Conservation (phyloP, 2,797 vertebrate species). For the Sebastes minor region DNA sequence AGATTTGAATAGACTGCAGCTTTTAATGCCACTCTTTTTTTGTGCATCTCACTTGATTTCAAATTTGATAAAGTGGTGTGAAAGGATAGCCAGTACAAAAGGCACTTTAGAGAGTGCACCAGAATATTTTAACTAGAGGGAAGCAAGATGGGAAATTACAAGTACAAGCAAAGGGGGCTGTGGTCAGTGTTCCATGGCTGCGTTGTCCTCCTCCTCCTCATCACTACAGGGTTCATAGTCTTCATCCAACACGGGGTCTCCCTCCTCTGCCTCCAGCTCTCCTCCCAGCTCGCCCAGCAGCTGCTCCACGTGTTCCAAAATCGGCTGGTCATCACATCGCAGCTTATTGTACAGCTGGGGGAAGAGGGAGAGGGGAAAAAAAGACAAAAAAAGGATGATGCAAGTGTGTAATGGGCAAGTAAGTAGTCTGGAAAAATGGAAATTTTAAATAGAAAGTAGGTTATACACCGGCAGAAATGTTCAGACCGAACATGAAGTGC, state of each 20-base stretch:
- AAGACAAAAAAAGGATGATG: background rate
- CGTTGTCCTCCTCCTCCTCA: conserved; percentile 65
- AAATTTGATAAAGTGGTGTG: conserved; percentile 40
- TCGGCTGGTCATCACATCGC: conserved; percentile 79
- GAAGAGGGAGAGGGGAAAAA: background rate
- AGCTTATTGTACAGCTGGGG: conserved; percentile 82
- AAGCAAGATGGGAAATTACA: conserved; percentile 13
- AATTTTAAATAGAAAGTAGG: conserved; percentile 15
- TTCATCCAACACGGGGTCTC: conserved; percentile 62
- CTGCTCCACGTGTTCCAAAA: conserved; percentile 82
- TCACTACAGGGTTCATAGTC: conserved; percentile 82
- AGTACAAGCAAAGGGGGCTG: background rate
- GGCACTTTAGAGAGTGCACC: conserved; percentile 45
- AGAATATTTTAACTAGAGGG: conserved; percentile 10
- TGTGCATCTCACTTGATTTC: conserved; percentile 32
- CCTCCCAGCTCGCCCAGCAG: conserved; percentile 82
- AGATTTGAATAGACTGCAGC: conserved; percentile 31
- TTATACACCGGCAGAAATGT: conserved; percentile 16
- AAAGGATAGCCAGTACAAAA: conserved; percentile 45
- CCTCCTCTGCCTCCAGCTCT: conserved; percentile 68
- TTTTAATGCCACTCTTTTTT: conserved; percentile 56
- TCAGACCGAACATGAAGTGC: conserved; percentile 9
- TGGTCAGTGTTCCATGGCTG: conserved; percentile 81
- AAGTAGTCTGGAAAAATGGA: background rate
- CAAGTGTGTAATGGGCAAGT: background rate